A percentile compares a stretch with the other conserved stretches of the same genome.
Conservation (phyloP, 2,113 vertebrate genomes). For the Ploceus nigricollis region DNA sequence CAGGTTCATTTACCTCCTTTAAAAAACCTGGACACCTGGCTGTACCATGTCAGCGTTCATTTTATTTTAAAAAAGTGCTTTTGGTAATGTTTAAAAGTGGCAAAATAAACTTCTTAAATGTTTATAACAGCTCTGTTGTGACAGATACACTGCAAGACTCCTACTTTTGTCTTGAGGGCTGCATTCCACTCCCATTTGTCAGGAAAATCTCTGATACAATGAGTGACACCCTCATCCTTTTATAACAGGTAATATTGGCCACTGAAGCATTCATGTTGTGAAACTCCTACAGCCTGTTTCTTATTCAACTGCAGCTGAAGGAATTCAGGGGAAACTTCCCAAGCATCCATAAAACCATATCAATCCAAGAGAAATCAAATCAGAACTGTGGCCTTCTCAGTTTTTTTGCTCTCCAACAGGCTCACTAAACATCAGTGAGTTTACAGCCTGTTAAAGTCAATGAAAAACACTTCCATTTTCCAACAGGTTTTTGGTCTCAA, state of each 20-base stretch:
- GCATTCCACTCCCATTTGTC: neutral
- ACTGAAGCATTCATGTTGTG: neutral
- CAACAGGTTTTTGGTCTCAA: neutral
- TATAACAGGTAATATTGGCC: neutral
- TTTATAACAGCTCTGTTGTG: neutral
- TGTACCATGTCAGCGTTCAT: neutral
- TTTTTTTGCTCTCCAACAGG: neutral
- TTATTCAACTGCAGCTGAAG: neutral
- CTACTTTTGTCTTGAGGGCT: neutral
- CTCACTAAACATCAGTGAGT: neutral
- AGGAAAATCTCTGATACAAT: neutral
- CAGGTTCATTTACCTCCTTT: neutral
- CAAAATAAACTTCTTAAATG: neutral
- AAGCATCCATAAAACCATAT: neutral
- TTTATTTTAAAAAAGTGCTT: neutral
- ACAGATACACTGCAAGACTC: neutral
- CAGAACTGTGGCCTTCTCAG: neutral
- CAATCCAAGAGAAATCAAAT: neutral
- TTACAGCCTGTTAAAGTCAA: neutral
- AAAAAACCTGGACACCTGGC: neutral
- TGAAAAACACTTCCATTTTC: neutral
- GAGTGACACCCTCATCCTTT: neutral
- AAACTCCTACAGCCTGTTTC: neutral
- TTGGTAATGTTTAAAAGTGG: neutral
- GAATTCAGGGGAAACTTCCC: neutral